Conservation (phyloP, 1,140 invertebrate species). For the Drosophila ohnishii region DNA sequence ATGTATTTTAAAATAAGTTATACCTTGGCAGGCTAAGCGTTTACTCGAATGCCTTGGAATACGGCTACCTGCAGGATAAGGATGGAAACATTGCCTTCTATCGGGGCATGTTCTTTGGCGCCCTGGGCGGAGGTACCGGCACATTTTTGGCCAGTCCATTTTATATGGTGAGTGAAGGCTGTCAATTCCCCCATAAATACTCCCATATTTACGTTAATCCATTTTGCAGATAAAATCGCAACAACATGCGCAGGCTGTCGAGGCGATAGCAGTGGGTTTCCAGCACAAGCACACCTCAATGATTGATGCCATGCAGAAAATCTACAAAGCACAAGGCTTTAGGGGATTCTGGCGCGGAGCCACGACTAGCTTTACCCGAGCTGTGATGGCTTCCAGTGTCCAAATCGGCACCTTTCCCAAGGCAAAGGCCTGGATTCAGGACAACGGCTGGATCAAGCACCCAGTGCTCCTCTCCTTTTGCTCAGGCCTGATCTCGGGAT, state of each 20-base stretch:
- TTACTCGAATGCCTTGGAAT: slow-evolving; percentile 18
- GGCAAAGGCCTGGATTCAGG: slow-evolving; percentile 84
- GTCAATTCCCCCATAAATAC: neutral
- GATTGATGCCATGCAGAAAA: slow-evolving; percentile 86
- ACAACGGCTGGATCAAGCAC: slow-evolving; percentile 83
- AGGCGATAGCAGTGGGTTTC: slow-evolving; percentile 92
- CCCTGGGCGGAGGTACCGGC: slow-evolving; percentile 2
- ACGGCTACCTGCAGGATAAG: slow-evolving; percentile 10
- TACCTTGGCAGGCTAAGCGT: slow-evolving; percentile 4
- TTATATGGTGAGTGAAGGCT: slow-evolving; percentile 22
- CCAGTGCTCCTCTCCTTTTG: slow-evolving; percentile 88
- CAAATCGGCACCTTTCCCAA: slow-evolving; percentile 93
- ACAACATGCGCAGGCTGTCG: slow-evolving; percentile 90
- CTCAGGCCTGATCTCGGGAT: slow-evolving; percentile 90
- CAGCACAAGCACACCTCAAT: slow-evolving; percentile 91
- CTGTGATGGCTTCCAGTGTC: slow-evolving; percentile 91
- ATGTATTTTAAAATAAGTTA: neutral
- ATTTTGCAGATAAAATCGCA: slow-evolving; percentile 90
- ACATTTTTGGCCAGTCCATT: slow-evolving; percentile 12
- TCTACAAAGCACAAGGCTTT: slow-evolving; percentile 89
- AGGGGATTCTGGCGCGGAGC: slow-evolving; percentile 91
- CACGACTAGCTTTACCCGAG: slow-evolving; percentile 88
- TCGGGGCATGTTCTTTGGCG: slow-evolving; percentile 19
- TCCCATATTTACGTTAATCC: neutral
- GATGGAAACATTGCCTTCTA: slow-evolving; percentile 4